Evolutionary conservation across 2,113 vertebrate genomes (phyloP).

Genomic region (sheep (Ovis aries)): ARS-UI_Ramb_v3.0 NC_056059.1:10501001-10501500

Average conservation of each 20-base stretch:
- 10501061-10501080: neutral
- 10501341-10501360: neutral
- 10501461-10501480: neutral
- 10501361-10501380: neutral
- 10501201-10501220: neutral
- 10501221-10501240: neutral
- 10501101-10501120: neutral
- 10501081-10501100: neutral
- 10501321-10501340: neutral
- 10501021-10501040: neutral
- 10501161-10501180: neutral
- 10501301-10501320: neutral
- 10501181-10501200: neutral
- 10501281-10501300: neutral
- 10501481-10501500: neutral
- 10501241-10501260: neutral
- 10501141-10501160: neutral
- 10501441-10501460: neutral
- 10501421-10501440: neutral
- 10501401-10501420: neutral
- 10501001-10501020: neutral
- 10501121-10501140: neutral
- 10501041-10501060: constrained; percentile 10
- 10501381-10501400: neutral
- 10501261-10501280: neutral